Evolutionary conservation across 1,140 invertebrate genomes (phyloP).

Genomic region (Drosophila varians): DNA sequence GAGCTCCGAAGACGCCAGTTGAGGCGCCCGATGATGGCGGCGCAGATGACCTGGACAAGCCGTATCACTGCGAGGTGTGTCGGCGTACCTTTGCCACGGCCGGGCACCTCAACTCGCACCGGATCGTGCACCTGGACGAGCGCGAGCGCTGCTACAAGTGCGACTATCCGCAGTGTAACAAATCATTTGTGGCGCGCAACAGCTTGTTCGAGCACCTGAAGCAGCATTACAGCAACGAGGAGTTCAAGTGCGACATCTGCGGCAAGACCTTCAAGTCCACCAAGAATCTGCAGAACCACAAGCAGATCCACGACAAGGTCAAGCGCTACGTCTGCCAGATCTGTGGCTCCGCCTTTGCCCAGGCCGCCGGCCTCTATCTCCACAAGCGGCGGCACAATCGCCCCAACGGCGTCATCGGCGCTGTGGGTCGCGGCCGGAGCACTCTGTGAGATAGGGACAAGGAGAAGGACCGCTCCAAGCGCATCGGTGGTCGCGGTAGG

Average conservation of each 20-base stretch:
- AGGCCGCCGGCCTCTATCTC: constrained; percentile 82
- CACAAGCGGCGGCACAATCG: constrained; percentile 84
- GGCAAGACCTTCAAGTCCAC: constrained; percentile 78
- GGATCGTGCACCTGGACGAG: constrained; percentile 64
- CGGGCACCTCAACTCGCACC: constrained; percentile 69
- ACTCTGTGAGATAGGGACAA: constrained; percentile 55
- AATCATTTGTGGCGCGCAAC: constrained; percentile 83
- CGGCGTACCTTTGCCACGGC: constrained; percentile 63
- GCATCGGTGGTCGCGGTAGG: neutral
- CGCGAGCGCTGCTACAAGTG: constrained; percentile 69
- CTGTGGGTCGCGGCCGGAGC: constrained; percentile 57
- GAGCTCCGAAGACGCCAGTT: neutral
- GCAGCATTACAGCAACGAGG: constrained; percentile 84
- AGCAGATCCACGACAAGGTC: constrained; percentile 84
- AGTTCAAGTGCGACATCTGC: constrained; percentile 84
- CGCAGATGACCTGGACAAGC: constrained; percentile 30
- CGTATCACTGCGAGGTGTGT: constrained; percentile 63
- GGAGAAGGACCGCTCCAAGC: constrained; percentile 13
- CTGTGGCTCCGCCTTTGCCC: constrained; percentile 84
- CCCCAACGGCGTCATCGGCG: constrained; percentile 56
- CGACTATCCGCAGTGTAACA: constrained; percentile 73
- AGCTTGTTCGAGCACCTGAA: constrained; percentile 84
- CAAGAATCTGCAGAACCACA: constrained; percentile 80
- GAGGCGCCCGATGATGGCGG: constrained; percentile 10
- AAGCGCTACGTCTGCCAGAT: constrained; percentile 83